These are phyloP conservation scores for Vannuccia rotundouncinata DNA, from an alignment of 2,888 invertebrate species.

Conservation along the genomic window DNA sequence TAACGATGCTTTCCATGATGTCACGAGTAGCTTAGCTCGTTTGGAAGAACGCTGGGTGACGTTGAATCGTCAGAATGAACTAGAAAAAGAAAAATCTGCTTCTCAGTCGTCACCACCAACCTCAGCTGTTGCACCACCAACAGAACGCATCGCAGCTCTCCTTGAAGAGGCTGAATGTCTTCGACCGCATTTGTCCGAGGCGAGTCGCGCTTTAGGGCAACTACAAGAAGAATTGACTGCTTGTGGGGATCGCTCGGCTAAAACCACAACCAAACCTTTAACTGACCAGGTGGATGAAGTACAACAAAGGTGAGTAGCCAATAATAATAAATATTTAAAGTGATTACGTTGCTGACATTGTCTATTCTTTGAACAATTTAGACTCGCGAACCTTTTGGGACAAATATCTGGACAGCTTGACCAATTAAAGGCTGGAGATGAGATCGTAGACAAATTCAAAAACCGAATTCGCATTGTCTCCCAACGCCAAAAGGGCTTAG, in stretches of 20 bases:
- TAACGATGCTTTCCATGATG: background rate
- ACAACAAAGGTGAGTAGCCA: background rate
- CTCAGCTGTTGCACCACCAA: background rate
- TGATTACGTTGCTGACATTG: background rate
- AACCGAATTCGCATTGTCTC: constrained; percentile 33
- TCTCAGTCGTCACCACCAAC: background rate
- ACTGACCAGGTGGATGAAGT: background rate
- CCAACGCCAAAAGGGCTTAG: constrained; percentile 28
- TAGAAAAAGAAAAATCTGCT: background rate
- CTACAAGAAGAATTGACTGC: constrained; percentile 3
- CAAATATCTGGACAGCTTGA: constrained; percentile 10
- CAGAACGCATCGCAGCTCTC: background rate
- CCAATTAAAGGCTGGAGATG: constrained; percentile 3
- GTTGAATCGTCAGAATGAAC: background rate
- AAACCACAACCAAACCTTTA: background rate
- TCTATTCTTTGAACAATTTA: background rate
- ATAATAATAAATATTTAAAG: background rate
- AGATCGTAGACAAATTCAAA: constrained; percentile 29
- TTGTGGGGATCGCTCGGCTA: background rate
- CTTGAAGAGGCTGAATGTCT: background rate
- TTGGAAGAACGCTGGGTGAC: constrained; percentile 3
- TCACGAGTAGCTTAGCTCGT: background rate
- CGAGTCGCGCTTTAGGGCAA: background rate
- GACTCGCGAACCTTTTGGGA: background rate
- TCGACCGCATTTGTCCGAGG: background rate